phyloP scores from a whole-genome alignment of 2,797 vertebrate species.

The Platalea minor region DNA sequence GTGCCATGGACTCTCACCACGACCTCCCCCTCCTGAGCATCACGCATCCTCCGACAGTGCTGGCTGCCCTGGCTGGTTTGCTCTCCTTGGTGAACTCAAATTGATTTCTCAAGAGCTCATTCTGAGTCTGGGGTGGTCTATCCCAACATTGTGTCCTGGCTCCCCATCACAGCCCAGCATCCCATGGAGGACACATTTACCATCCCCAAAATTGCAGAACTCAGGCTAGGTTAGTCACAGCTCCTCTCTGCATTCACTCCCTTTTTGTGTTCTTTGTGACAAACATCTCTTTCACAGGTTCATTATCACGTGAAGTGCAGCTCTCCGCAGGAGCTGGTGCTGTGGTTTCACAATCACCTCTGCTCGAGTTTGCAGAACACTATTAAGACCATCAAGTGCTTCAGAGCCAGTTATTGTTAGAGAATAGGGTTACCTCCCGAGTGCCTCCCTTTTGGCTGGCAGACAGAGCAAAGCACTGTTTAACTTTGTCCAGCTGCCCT shows the following conservation, averaged over 20 bases:
- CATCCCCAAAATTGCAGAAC: background rate
- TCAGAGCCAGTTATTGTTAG: background rate
- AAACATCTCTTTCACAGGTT: background rate
- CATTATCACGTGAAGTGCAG: background rate
- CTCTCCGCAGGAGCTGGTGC: background rate
- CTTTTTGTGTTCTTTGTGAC: background rate
- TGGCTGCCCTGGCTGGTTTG: background rate
- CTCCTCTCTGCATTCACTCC: background rate
- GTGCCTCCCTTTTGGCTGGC: background rate
- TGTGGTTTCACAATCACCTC: background rate
- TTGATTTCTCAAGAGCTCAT: background rate
- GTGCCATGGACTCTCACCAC: rapidly evolving
- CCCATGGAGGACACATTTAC: background rate
- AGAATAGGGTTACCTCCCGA: background rate
- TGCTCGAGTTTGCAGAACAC: background rate
- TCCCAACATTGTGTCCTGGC: background rate
- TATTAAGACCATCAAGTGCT: background rate
- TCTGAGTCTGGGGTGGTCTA: background rate
- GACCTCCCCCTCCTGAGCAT: background rate
- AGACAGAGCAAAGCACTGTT: background rate
- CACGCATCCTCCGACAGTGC: rapidly evolving
- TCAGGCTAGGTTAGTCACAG: background rate
- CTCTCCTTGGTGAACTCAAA: background rate
- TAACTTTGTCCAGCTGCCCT: background rate
- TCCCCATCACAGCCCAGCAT: background rate